Evolutionary conservation across 2,113 vertebrate genomes (phyloP).

Genomic region (Rhinolophus ferrumequinum): DNA sequence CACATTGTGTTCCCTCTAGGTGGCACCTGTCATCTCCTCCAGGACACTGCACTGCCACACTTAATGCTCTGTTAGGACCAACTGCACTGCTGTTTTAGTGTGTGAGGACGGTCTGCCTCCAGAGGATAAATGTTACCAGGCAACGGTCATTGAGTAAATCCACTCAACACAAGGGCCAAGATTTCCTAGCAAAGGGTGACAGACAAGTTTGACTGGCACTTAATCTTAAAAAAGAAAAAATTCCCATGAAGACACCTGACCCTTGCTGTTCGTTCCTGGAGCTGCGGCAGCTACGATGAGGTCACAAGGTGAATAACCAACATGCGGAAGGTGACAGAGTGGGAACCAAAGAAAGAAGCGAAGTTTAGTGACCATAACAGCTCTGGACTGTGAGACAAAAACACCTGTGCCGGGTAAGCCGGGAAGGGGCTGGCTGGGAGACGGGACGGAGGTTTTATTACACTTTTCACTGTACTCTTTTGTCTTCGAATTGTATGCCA

Average conservation of each 20-base stretch:
- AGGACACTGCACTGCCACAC: not conserved
- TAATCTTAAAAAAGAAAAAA: not conserved
- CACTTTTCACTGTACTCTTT: not conserved
- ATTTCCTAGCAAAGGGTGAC: not conserved
- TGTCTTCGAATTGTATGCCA: not conserved
- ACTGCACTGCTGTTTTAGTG: rapidly evolving
- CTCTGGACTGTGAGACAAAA: not conserved
- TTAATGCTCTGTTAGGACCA: not conserved
- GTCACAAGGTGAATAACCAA: not conserved
- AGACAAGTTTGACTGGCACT: not conserved
- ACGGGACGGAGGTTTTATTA: too few relatives aligned
- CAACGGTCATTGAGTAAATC: not conserved
- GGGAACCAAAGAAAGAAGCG: not conserved
- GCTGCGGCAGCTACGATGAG: not conserved
- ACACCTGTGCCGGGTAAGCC: not conserved
- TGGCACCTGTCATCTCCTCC: not conserved
- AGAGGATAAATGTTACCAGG: not conserved
- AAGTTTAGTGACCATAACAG: not conserved
- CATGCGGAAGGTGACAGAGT: not conserved
- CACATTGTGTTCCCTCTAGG: not conserved
- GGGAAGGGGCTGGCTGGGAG: not conserved
- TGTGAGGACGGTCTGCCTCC: not conserved
- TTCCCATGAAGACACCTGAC: not conserved
- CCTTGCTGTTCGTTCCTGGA: not conserved
- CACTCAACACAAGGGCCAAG: not conserved